Percentiles rank a stretch among this genome's conserved stretches.
These are phyloP conservation scores for Clarias platycephalus DNA, from an alignment of 2,797 vertebrate genomes.

Conservation along the genomic window DNA sequence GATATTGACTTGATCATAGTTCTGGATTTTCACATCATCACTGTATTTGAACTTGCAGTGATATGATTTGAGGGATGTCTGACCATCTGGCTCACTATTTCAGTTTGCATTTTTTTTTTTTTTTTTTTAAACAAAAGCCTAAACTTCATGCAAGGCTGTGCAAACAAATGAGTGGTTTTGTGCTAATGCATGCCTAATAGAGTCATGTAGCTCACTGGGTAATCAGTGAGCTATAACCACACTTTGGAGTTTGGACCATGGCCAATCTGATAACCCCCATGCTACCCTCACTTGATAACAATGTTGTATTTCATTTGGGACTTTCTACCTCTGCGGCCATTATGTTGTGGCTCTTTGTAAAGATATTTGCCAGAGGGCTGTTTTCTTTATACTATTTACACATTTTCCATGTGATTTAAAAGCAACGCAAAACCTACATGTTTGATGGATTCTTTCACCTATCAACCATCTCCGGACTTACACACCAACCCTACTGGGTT, in stretches of 20 bases:
- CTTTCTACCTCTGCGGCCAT: background rate
- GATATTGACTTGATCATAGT: constrained; percentile 12
- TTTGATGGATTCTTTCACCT: constrained; percentile 14
- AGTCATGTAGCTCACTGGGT: constrained; percentile 23
- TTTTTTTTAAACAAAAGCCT: background rate
- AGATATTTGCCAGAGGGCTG: constrained; percentile 16
- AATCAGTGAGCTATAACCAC: constrained; percentile 30
- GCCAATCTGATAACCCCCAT: constrained; percentile 46
- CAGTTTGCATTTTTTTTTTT: background rate
- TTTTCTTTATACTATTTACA: constrained; percentile 11
- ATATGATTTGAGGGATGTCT: background rate
- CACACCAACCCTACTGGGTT: background rate
- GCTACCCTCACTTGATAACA: constrained; percentile 48
- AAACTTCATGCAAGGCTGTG: background rate
- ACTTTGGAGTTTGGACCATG: constrained; percentile 10
- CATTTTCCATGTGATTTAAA: constrained; percentile 48
- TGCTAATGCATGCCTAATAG: background rate
- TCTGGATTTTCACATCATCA: constrained; percentile 5
- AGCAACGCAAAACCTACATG: constrained; percentile 32
- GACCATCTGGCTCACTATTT: background rate
- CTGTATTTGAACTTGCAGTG: background rate
- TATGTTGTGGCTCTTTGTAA: background rate
- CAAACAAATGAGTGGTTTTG: background rate
- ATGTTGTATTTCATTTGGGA: constrained; percentile 7
- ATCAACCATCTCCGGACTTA: constrained; percentile 36